Conservation (phyloP, 2,113 vertebrate genomes). For the Australoheros scitulus region DNA sequence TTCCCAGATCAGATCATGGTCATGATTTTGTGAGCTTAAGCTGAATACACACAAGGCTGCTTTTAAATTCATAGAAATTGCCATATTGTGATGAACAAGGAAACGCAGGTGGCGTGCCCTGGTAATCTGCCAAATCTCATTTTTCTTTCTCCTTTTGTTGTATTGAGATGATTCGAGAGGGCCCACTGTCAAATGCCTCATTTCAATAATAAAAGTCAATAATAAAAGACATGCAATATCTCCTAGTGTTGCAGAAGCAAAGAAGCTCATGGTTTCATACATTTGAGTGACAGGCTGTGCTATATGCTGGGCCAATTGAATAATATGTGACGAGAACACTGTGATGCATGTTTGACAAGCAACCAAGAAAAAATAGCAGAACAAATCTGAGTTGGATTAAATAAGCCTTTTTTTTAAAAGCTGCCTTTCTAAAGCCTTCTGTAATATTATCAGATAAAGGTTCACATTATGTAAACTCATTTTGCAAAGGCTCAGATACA, state of each 20-base stretch:
- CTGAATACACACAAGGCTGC: slow-evolving; percentile 23
- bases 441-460: not conserved
- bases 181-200: slow-evolving; percentile 66
- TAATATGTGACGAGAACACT: slow-evolving; percentile 37
- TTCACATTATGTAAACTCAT: not conserved
- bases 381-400: not conserved
- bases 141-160: slow-evolving; percentile 34
- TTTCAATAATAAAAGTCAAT: slow-evolving; percentile 79
- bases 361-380: not conserved
- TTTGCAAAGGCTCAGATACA: not conserved
- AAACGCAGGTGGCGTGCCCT: slow-evolving; percentile 54
- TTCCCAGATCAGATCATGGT: slow-evolving; percentile 24
- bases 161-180: slow-evolving; percentile 30
- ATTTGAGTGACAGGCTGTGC: slow-evolving; percentile 62
- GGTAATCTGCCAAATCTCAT: slow-evolving; percentile 68
- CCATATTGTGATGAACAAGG: slow-evolving; percentile 34
- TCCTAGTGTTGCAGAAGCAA: slow-evolving; percentile 14
- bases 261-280: slow-evolving; percentile 43
- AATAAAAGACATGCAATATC: slow-evolving; percentile 67
- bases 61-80: slow-evolving; percentile 48
- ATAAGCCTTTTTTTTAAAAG: not conserved
- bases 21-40: slow-evolving; percentile 34
- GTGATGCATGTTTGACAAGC: slow-evolving; percentile 12
- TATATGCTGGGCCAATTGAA: slow-evolving; percentile 38
- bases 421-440: not conserved